Percentiles rank a stretch among this genome's conserved stretches.
Conservation (phyloP, 2,113 vertebrate genomes). For the Vicugna pacos region DNA sequence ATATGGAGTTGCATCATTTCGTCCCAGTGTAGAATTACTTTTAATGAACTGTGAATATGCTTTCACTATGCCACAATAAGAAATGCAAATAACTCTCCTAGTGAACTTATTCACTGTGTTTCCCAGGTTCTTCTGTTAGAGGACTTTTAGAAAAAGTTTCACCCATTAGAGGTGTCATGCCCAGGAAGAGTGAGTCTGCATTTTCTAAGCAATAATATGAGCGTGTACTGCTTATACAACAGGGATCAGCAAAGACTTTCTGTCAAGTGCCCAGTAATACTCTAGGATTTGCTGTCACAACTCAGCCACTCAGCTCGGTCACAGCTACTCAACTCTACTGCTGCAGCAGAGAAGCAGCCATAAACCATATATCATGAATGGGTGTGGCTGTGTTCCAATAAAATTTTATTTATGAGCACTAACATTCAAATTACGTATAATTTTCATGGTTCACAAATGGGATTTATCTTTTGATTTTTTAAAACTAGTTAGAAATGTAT, state of each 20-base stretch:
- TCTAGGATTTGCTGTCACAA: not conserved
- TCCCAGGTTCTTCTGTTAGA: not conserved
- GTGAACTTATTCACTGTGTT: not conserved
- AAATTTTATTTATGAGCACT: not conserved
- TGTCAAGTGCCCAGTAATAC: not conserved
- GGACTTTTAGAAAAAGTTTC: not conserved
- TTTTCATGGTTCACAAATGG: not conserved
- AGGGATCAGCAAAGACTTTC: not conserved
- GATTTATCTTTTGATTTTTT: not conserved
- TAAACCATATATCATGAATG: not conserved
- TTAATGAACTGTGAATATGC: not conserved
- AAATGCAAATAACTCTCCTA: not conserved
- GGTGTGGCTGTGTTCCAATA: not conserved
- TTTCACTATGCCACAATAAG: not conserved
- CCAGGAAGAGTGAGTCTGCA: not conserved
- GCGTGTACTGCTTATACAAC: not conserved
- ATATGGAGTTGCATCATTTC: not conserved
- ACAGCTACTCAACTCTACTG: not conserved
- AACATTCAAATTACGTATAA: not conserved
- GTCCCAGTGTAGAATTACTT: not conserved
- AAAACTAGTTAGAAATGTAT: not conserved
- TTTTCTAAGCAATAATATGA: constrained; percentile 14
- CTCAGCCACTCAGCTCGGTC: not conserved
- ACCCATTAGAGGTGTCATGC: not conserved
- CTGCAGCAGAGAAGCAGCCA: not conserved